Conservation (phyloP, 2,113 vertebrate genomes). For the Callipepla californica region DNA sequence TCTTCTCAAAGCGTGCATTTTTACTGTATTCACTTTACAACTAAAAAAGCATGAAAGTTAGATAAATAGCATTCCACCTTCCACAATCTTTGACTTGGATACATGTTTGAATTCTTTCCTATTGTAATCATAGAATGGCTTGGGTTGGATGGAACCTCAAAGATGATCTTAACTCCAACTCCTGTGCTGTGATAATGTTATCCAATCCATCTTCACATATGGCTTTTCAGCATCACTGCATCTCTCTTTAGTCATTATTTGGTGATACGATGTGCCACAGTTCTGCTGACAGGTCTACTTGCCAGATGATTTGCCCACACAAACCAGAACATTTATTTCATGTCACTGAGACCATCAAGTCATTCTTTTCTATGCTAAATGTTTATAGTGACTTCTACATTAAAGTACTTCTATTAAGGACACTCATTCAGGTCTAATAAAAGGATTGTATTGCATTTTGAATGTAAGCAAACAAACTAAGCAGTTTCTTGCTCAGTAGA, state of each 20-base stretch:
- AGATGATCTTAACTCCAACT: background rate
- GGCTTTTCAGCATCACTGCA: background rate
- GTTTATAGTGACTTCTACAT: background rate
- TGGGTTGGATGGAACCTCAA: no score
- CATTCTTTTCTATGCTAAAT: background rate
- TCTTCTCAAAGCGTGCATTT: background rate
- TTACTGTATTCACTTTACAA: background rate
- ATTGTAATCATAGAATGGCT: background rate
- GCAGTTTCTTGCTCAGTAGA: background rate
- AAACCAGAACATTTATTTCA: background rate
- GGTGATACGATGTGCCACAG: background rate
- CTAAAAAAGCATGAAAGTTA: background rate
- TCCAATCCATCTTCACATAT: background rate
- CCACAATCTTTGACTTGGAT: background rate
- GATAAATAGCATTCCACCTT: background rate
- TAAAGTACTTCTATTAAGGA: background rate
- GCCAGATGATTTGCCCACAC: background rate
- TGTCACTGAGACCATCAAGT: background rate
- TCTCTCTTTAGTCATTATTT: background rate
- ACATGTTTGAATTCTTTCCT: background rate
- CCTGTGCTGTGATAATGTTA: no score
- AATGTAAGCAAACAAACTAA: background rate
- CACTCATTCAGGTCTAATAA: background rate
- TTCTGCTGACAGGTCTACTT: background rate
- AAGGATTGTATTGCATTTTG: background rate